Base-by-base conservation (phyloP, 2,888 invertebrate genomes). In the Amblyjoppa proteus region DNA sequence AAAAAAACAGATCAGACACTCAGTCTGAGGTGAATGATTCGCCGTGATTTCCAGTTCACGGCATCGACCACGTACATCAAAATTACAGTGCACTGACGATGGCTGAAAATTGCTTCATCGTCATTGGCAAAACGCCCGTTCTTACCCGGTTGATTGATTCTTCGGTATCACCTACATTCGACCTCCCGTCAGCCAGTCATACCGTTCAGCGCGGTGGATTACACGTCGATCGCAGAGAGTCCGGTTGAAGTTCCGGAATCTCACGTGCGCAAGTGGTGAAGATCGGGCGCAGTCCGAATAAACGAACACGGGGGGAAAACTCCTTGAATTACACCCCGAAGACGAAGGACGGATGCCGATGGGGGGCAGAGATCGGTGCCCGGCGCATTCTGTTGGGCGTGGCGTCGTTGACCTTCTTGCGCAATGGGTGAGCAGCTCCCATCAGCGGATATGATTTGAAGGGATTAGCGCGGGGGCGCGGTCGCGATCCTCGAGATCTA, bases 361-460 rank as follows among this genome's bases (percentile, higher is more conserved):
- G 53, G 53, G 31, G 38, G 73, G 66, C 20, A 45, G 6, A 28
- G 38, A 53, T 84, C 73, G 73, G 86, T 69, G 83, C 88, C 83
- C 81, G 81, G 80, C 13, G 71, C 84, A 78, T 41, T 86, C 86
- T 87, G 88, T 90, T 91, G 90, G 93, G 93, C 92, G 92, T 93
- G 92, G 90, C 92, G 86, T 84, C 90, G 88, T 89, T 91, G 92
- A 93, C 92, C 92, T 93, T 93, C 93, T 93, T 93, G 91, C 91
- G 92, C 93, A 93, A 93, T 92, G 91, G 89, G 88, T 89, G 89
- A 91, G 88, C 85, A 71, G 71, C 93, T 90, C 89, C 91, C 93
- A 91, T 92, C 92, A 90, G 80, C 91, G 92, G 91, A 92, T 92
- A 93, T 93, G 92, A 92, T 92, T 93, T 91, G 92, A 92, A 93